These are phyloP conservation scores for Leucozona laternaria DNA, from an alignment of 2,888 invertebrate genomes.

Conservation along the genomic window DNA sequence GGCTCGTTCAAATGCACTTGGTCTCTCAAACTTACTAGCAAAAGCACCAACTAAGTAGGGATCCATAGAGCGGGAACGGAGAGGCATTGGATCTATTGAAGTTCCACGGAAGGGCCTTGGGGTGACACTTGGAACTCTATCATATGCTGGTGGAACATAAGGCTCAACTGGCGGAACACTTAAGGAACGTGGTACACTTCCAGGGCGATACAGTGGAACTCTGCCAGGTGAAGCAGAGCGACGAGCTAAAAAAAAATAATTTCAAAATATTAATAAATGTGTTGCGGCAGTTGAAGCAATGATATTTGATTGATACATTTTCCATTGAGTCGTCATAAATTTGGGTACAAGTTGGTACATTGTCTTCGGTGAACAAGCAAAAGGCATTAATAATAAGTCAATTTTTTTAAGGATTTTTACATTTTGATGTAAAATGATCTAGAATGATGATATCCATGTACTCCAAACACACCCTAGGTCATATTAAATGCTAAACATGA, in stretches of 20 bases:
- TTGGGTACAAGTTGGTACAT: too few relatives aligned
- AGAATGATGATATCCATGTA: too few relatives aligned
- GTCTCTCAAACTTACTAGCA: conserved; percentile 81
- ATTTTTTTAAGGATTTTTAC: too few relatives aligned
- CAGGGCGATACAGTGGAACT: conserved; percentile 78
- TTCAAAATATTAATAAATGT: too few relatives aligned
- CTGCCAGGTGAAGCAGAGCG: conserved; percentile 73
- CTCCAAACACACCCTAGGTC: too few relatives aligned
- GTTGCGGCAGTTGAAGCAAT: too few relatives aligned
- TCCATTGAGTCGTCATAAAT: too few relatives aligned
- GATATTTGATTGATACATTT: too few relatives aligned
- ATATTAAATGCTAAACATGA: too few relatives aligned
- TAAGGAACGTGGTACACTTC: conserved; percentile 71
- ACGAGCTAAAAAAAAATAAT: conserved; percentile 28
- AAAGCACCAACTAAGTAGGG: conserved; percentile 82
- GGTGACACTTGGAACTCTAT: conserved; percentile 78
- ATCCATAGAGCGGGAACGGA: conserved; percentile 82
- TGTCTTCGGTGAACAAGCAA: too few relatives aligned
- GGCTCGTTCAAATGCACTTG: conserved; percentile 84
- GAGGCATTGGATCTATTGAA: conserved; percentile 66
- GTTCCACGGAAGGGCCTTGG: conserved; percentile 13
- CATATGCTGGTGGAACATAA: conserved; percentile 81
- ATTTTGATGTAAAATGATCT: too few relatives aligned
- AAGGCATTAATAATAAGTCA: too few relatives aligned
- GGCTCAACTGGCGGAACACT: conserved; percentile 79